A percentile compares a stretch with the other conserved stretches of the same genome.
phyloP scores from a whole-genome alignment of 2,113 vertebrate genomes.

The Tenrec ecaudatus region DNA sequence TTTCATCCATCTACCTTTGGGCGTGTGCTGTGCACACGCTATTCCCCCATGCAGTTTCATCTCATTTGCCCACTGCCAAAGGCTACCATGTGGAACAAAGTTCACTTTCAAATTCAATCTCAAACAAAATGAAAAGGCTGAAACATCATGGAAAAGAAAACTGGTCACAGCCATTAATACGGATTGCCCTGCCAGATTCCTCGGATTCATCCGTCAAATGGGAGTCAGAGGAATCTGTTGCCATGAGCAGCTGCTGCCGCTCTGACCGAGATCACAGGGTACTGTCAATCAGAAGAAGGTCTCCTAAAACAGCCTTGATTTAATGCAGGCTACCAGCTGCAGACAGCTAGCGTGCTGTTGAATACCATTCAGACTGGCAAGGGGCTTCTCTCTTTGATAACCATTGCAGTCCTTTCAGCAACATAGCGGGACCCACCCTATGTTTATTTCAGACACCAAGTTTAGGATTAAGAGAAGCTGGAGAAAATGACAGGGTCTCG shows the following conservation, averaged over 20 bases:
- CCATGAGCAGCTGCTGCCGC: neutral
- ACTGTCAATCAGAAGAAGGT: constrained; percentile 41
- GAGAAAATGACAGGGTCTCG: constrained; percentile 47
- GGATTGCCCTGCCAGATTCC: constrained; percentile 76
- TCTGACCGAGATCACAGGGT: constrained; percentile 3
- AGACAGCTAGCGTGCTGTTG: neutral
- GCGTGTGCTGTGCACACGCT: fast-evolving
- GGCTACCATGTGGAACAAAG: constrained; percentile 85
- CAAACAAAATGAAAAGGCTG: constrained; percentile 86
- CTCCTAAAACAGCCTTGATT: neutral
- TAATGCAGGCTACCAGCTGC: neutral
- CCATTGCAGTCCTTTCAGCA: constrained; percentile 26
- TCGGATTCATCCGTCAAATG: constrained; percentile 79
- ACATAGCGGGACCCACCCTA: neutral
- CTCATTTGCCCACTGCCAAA: constrained; percentile 84
- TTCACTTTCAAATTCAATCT: constrained; percentile 87
- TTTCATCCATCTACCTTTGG: neutral
- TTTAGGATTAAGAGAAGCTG: constrained; percentile 36
- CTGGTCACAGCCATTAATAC: constrained; percentile 76
- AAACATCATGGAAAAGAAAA: constrained; percentile 82
- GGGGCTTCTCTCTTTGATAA: constrained; percentile 32
- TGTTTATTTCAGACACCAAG: constrained; percentile 43
- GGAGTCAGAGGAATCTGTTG: neutral
- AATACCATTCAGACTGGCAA: neutral
- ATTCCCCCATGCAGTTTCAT: neutral